Percentiles rank a stretch among this genome's conserved stretches.
Conservation (phyloP, 2,888 invertebrate species). For the Diabrotica balteata region DNA sequence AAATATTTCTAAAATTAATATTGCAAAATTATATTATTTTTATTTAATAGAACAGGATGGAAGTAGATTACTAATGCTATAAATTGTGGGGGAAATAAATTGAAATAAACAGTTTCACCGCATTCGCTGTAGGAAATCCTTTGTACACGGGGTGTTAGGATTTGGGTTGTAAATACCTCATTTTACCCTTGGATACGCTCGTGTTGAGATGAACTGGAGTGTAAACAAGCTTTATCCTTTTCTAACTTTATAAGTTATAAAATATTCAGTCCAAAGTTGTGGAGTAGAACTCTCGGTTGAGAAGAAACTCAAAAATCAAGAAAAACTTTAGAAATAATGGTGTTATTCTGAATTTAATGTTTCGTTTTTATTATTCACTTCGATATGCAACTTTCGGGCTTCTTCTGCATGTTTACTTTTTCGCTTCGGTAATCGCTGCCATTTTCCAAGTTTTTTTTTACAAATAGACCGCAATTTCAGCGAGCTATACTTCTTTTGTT, state of each 20-base stretch:
- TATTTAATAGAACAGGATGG: no score
- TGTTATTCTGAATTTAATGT: slow-evolving; percentile 47
- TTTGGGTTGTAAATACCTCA: slow-evolving; percentile 5
- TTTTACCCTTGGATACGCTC: slow-evolving; percentile 13
- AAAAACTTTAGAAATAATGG: slow-evolving; percentile 46
- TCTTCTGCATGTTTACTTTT: slow-evolving; percentile 21
- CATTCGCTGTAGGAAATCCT: no score
- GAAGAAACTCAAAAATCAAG: slow-evolving; percentile 48
- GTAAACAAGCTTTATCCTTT: slow-evolving; percentile 39
- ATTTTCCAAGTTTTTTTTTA: slow-evolving; percentile 13
- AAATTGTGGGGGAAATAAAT: no score
- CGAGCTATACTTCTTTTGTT: background rate
- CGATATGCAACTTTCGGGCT: slow-evolving; percentile 17
- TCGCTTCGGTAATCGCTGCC: slow-evolving; percentile 20
- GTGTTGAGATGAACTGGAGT: slow-evolving; percentile 37
- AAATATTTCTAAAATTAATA: no score
- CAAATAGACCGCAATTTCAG: slow-evolving; percentile 11
- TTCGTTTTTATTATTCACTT: slow-evolving; percentile 33
- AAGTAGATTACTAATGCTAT: no score
- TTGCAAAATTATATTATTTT: no score
- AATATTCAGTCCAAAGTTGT: slow-evolving; percentile 50
- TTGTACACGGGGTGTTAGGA: slow-evolving; percentile 1
- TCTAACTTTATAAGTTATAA: slow-evolving; percentile 50
- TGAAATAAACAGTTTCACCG: no score
- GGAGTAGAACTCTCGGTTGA: slow-evolving; percentile 32